Base-by-base conservation (phyloP, 37 sponge, comb jelly and placozoan genomes). In the Mnemiopsis leidyi region DNA sequence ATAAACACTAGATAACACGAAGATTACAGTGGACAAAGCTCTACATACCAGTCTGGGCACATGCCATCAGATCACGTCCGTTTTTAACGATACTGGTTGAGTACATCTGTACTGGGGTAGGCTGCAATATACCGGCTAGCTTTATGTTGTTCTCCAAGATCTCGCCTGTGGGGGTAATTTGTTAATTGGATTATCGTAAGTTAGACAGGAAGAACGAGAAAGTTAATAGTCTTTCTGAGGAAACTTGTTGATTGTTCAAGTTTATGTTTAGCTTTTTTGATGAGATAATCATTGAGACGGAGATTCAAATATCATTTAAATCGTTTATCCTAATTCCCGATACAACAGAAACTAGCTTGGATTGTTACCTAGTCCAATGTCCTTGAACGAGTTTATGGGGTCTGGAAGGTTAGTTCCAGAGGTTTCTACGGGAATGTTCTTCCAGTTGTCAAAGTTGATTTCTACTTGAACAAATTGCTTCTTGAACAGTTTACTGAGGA, bases 91-190 rank as follows among this genome's bases (percentile, higher is more conserved):
- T 95, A 25, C 96, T 95, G 34, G 97, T 95, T 30, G 95, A 94
- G 69, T 95, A 97, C 93, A 97, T 97, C 94, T 98, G 98, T 0
- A 98, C 97, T 0, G 98, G 98, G 0, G 98, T 98, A 3, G 98
- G 98, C 26, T 94, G 94, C 35, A 16, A 36, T 69, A 97, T 97
- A 16, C 93, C 93, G 23, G 96, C 95, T 69, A 93, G 85, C 23
- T 38, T 37, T 0, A 98, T 77, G 48, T 97, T 96, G 36, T 76
- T 71, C 38, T 40, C 69, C 23, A 96, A 92, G 28, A 95, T 95
- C 68, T 95, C 95, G 38, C 85, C 90, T 85, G 61, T 23, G 75
- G 7, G 75, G 30, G 75, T 29, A 7, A 23, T 23, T 23, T 29
- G 30, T 71, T 71, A 67, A 20, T 67, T 67, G 68, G 20, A 67